Evolutionary conservation across 2,888 invertebrate genomes (phyloP).

Genomic region (Macaria liturata): DNA sequence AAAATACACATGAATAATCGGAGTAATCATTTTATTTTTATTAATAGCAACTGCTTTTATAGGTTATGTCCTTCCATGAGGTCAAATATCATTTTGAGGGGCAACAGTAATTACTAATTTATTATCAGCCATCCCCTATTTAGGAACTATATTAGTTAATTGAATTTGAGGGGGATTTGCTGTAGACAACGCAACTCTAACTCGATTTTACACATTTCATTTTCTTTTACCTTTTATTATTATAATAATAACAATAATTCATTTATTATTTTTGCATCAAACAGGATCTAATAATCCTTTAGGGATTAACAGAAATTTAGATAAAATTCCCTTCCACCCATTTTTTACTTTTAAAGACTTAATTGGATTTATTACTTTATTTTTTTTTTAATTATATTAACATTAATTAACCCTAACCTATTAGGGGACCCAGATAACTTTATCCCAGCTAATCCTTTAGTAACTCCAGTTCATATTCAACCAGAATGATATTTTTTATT

Average conservation of each 20-base stretch:
- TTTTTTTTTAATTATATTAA: slow-evolving; percentile 79
- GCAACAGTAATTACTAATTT: slow-evolving; percentile 91
- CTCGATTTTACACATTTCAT: slow-evolving; percentile 90
- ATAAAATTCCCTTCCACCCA: slow-evolving; percentile 88
- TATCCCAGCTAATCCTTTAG: slow-evolving; percentile 86
- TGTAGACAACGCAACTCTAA: slow-evolving; percentile 88
- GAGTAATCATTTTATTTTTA: slow-evolving; percentile 86
- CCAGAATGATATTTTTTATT: slow-evolving; percentile 94
- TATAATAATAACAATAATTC: slow-evolving; percentile 83
- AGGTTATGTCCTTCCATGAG: slow-evolving; percentile 91
- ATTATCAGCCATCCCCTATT: slow-evolving; percentile 87
- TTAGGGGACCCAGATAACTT: slow-evolving; percentile 90
- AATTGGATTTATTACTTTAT: slow-evolving; percentile 83
- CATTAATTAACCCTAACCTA: slow-evolving; percentile 81
- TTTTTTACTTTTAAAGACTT: slow-evolving; percentile 87
- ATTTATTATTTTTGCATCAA: slow-evolving; percentile 87
- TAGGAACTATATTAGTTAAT: slow-evolving; percentile 85
- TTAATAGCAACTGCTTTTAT: slow-evolving; percentile 89
- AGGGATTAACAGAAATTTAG: slow-evolving; percentile 85
- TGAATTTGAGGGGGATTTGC: slow-evolving; percentile 91
- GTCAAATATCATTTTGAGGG: slow-evolving; percentile 92
- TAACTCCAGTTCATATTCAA: slow-evolving; percentile 90
- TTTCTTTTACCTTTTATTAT: slow-evolving; percentile 89
- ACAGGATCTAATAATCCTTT: slow-evolving; percentile 86
- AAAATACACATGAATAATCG: slow-evolving; percentile 85